Percentiles rank a stretch among this genome's conserved stretches.
phyloP scores from a whole-genome alignment of 2,888 invertebrate genomes.

The Melinopterus prodromus region DNA sequence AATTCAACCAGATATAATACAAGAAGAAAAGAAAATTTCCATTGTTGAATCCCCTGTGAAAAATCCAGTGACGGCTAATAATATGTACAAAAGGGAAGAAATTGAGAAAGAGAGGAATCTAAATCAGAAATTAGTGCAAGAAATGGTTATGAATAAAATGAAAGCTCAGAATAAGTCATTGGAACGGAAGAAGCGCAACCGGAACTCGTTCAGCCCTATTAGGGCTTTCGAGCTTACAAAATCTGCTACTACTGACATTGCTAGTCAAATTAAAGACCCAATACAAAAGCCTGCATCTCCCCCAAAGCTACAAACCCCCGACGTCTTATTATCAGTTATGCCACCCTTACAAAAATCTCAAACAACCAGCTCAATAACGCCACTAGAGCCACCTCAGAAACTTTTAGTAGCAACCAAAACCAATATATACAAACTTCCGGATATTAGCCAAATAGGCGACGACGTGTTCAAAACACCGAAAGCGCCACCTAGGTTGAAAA shows the following conservation, averaged over 20 bases:
- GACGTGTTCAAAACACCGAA: slow-evolving; percentile 62
- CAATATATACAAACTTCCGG: slow-evolving; percentile 58
- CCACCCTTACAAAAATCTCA: slow-evolving; percentile 50
- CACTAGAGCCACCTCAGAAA: slow-evolving; percentile 11
- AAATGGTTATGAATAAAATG: slow-evolving; percentile 83
- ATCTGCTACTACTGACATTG: slow-evolving; percentile 54
- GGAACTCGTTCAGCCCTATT: slow-evolving; percentile 58
- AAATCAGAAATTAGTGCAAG: slow-evolving; percentile 84
- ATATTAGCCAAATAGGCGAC: slow-evolving; percentile 28
- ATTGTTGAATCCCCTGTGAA: slow-evolving; percentile 52
- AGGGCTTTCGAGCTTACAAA: slow-evolving; percentile 53
- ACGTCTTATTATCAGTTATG: slow-evolving; percentile 53
- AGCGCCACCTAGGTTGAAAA: slow-evolving; percentile 62
- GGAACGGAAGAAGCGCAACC: slow-evolving; percentile 66
- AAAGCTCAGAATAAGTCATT: slow-evolving; percentile 72
- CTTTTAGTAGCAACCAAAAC: slow-evolving; percentile 40
- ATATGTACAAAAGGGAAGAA: slow-evolving; percentile 67
- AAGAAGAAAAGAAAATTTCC: slow-evolving; percentile 58
- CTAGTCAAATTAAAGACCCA: slow-evolving; percentile 30
- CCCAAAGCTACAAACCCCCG: slow-evolving; percentile 44
- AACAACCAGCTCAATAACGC: slow-evolving; percentile 36
- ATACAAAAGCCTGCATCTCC: neutral
- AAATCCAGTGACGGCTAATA: slow-evolving; percentile 57
- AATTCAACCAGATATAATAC: slow-evolving; percentile 55
- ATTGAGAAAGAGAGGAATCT: slow-evolving; percentile 81